These are phyloP conservation scores for Oreonectes daqikongensis DNA, from an alignment of 2,797 vertebrate genomes.

Conservation along the genomic window DNA sequence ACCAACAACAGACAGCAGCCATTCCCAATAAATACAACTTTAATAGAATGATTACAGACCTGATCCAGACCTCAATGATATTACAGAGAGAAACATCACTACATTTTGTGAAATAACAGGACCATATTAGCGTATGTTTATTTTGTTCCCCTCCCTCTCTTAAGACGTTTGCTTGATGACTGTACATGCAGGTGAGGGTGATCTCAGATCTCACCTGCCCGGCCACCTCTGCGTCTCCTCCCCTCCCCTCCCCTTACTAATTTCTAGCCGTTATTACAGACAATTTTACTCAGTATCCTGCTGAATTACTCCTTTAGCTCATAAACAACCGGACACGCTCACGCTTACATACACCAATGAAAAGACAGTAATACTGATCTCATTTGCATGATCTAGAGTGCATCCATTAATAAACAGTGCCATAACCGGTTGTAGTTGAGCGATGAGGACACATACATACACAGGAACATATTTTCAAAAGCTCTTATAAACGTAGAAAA, in stretches of 20 bases:
- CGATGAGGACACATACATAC: constrained; percentile 31
- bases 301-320: constrained; percentile 15
- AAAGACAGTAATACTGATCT: constrained; percentile 36
- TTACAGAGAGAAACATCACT: constrained; percentile 82
- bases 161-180: constrained; percentile 56
- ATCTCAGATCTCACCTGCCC: constrained; percentile 67
- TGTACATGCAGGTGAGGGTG: constrained; percentile 68
- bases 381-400: constrained; percentile 41
- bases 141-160: constrained; percentile 11
- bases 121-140: constrained; percentile 60
- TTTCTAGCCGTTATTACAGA: constrained; percentile 33
- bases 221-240: constrained; percentile 40
- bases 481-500: constrained; percentile 43
- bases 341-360: constrained; percentile 5
- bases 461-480: constrained; percentile 31
- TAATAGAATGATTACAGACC: constrained; percentile 82
- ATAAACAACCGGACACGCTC: not conserved
- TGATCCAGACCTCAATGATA: no score
- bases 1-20: not conserved
- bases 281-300: not conserved
- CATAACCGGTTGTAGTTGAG: constrained; percentile 34
- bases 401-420: constrained; percentile 37
- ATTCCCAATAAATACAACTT: constrained; percentile 83
- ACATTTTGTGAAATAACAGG: constrained; percentile 79
- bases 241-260: not conserved